Conservation (phyloP, 1,140 invertebrate species). For the Formica selysi region DNA sequence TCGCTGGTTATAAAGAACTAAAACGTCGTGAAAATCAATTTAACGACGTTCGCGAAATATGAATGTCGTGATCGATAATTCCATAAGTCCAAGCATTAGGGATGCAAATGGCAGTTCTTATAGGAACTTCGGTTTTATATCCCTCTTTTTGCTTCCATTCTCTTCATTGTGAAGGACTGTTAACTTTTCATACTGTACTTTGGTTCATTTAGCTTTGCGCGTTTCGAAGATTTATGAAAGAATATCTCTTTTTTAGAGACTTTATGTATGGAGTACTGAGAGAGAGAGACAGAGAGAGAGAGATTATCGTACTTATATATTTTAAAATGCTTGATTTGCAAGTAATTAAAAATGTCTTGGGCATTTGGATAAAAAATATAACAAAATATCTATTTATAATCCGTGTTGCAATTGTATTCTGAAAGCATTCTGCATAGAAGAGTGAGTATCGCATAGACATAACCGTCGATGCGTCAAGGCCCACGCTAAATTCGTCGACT, state of each 20-base stretch:
- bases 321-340: not conserved
- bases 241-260: not conserved
- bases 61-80: slow-evolving; percentile 46
- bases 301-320: not conserved
- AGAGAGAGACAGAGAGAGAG: too few relatives aligned
- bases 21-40: slow-evolving; percentile 36
- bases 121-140: slow-evolving; percentile 29
- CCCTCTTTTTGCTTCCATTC: slow-evolving; percentile 22
- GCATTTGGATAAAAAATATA: not conserved
- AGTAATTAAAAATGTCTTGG: not conserved
- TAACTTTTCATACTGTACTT: slow-evolving; percentile 28
- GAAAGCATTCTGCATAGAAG: not conserved
- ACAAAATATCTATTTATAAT: slow-evolving; percentile 19
- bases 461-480: too few relatives aligned
- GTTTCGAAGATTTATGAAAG: slow-evolving; percentile 14
- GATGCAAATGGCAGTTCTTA: slow-evolving; percentile 50
- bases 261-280: not conserved
- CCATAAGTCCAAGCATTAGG: slow-evolving; percentile 22
- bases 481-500: slow-evolving; percentile 44
- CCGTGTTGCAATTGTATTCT: not conserved
- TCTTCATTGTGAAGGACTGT: slow-evolving; percentile 19
- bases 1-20: not conserved
- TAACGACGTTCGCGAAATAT: slow-evolving; percentile 19
- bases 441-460: slow-evolving; percentile 18
- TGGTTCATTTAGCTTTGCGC: slow-evolving; percentile 1